A percentile compares a stretch with the other conserved stretches of the same genome.
These are phyloP conservation scores for Scelioninae gen. 2 DNA, from an alignment of 2,888 invertebrate genomes.

Conservation along the genomic window DNA sequence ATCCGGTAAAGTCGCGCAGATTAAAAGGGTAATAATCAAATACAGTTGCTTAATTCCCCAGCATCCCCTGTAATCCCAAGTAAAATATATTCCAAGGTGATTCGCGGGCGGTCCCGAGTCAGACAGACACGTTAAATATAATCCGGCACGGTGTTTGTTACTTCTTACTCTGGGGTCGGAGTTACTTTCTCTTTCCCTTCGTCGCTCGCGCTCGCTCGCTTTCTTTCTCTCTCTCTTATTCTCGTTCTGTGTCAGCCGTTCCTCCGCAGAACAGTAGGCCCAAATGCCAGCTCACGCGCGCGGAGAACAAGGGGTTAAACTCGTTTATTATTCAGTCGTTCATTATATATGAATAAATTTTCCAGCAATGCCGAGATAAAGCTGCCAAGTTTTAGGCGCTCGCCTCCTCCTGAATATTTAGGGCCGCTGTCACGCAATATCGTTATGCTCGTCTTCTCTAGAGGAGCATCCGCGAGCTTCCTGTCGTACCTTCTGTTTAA, in stretches of 20 bases:
- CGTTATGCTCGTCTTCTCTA: conserved; percentile 72
- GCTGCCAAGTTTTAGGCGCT: conserved; percentile 75
- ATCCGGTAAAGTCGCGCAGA: conserved; percentile 62
- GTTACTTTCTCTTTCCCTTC: conserved; percentile 34
- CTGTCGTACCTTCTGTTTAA: conserved; percentile 64
- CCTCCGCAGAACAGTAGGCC: conserved; percentile 63
- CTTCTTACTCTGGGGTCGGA: conserved; percentile 66
- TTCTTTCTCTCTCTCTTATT: conserved; percentile 44
- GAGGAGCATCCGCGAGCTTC: conserved; percentile 68
- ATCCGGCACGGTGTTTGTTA: conserved; percentile 72
- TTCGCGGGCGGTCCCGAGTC: conserved; percentile 54
- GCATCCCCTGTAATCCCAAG: conserved; percentile 69
- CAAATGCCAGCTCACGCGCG: conserved; percentile 65
- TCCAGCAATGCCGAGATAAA: conserved; percentile 76
- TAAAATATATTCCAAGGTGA: conserved; percentile 69
- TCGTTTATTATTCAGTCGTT: conserved; percentile 73
- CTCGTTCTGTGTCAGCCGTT: conserved; percentile 34
- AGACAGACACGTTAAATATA: conserved; percentile 71
- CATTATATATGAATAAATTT: conserved; percentile 76
- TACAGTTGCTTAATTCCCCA: conserved; percentile 71
- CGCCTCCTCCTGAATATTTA: conserved; percentile 73
- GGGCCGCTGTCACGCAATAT: conserved; percentile 75
- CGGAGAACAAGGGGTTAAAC: conserved; percentile 75
- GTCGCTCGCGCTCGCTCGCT: conserved; percentile 19
- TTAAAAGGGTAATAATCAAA: conserved; percentile 75